Conservation (phyloP, 2,888 invertebrate species). For the Drosophila mimica region DNA sequence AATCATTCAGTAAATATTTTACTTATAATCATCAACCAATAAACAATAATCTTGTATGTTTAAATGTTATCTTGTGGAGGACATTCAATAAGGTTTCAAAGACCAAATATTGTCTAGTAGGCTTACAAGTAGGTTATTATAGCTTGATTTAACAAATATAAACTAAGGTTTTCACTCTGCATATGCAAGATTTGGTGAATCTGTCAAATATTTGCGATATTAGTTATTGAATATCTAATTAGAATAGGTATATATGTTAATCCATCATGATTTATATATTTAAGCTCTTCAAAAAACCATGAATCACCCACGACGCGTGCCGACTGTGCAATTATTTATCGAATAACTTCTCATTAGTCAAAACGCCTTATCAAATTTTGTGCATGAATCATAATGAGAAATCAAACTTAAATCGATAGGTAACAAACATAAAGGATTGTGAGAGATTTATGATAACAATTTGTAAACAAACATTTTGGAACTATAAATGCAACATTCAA, state of each 20-base stretch:
- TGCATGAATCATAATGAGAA: not conserved
- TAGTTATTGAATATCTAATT: not conserved
- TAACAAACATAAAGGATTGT: not conserved
- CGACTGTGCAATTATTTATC: not conserved
- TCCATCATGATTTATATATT: not conserved
- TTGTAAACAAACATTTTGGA: not conserved
- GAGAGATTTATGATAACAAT: not conserved
- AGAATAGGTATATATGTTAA: not conserved
- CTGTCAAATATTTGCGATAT: not conserved
- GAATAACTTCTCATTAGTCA: not conserved
- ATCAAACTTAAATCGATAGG: not conserved
- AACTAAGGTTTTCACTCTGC: fast-evolving
- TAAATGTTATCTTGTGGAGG: not conserved
- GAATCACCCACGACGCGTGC: not conserved
- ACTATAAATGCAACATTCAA: not conserved
- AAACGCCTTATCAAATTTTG: not conserved
- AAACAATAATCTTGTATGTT: not conserved
- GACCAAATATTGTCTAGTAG: no score
- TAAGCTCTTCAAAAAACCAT: not conserved
- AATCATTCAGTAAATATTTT: not conserved
- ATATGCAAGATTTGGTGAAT: not conserved
- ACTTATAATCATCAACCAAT: not conserved
- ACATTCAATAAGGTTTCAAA: not conserved
- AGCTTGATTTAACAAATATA: not conserved
- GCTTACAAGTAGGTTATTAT: not conserved